A percentile compares a stretch with the other conserved stretches of the same genome.
phyloP scores from a whole-genome alignment of 2,797 vertebrate genomes.

The Argya squamiceps region DNA sequence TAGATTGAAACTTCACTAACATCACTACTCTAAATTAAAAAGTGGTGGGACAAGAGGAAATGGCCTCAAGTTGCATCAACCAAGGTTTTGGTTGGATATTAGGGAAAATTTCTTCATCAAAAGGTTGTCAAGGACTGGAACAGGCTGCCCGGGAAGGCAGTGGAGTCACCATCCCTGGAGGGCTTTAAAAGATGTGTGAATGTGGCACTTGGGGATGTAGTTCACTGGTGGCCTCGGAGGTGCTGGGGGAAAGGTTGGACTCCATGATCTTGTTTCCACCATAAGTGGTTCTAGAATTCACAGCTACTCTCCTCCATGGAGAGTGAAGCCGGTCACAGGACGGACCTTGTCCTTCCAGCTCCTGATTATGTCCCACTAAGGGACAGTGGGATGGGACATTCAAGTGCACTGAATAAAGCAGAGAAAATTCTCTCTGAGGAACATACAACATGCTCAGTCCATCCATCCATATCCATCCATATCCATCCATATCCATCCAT shows the following conservation, averaged over 20 bases:
- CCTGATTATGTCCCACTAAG: accelerated
- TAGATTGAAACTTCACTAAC: background rate
- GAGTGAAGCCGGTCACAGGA: background rate
- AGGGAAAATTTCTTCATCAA: too few relatives aligned
- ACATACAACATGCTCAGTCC: accelerated
- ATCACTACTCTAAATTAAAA: background rate
- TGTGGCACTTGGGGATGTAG: background rate
- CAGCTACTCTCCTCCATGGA: background rate
- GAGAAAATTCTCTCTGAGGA: background rate
- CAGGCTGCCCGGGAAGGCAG: background rate
- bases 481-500: background rate
- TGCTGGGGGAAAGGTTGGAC: background rate
- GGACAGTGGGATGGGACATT: accelerated
- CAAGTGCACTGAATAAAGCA: accelerated
- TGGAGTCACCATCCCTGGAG: background rate
- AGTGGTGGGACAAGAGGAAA: background rate
- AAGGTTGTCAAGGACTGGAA: background rate
- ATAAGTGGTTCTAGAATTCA: accelerated
- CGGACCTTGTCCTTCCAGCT: accelerated
- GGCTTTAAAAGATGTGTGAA: background rate
- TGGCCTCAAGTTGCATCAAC: background rate
- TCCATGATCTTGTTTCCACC: accelerated
- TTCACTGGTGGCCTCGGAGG: background rate
- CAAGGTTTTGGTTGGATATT: background rate
- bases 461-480: background rate